Evolutionary conservation across 2,797 vertebrate species (phyloP).

Genomic region (Parotocinclus haroldoi): DNA sequence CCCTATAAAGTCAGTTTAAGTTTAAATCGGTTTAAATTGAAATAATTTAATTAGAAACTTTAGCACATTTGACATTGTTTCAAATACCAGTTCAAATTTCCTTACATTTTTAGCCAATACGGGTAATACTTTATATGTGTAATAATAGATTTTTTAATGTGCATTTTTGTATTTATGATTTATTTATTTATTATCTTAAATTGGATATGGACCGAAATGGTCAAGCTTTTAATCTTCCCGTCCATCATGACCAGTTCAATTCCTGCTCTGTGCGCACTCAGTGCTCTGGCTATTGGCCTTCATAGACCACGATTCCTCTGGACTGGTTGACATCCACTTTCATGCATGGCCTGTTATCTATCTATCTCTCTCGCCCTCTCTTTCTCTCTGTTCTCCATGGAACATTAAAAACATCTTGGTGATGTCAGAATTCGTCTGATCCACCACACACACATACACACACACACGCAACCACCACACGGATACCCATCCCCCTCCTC

Average conservation of each 20-base stretch:
- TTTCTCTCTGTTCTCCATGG: constrained; percentile 51
- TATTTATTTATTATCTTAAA: too few relatives aligned
- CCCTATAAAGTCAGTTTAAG: too few relatives aligned
- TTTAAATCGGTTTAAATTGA: too few relatives aligned
- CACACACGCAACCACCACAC: constrained; percentile 20
- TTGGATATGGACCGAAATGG: too few relatives aligned
- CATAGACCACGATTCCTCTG: constrained; percentile 67
- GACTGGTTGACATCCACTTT: constrained; percentile 73
- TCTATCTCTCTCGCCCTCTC: constrained; percentile 26
- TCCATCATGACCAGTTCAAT: constrained; percentile 10
- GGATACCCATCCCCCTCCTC: constrained; percentile 27
- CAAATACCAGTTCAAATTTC: too few relatives aligned
- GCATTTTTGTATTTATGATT: too few relatives aligned
- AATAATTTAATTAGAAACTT: too few relatives aligned
- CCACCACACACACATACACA: too few relatives aligned
- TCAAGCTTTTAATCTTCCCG: not conserved
- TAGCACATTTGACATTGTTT: too few relatives aligned
- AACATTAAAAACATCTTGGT: constrained; percentile 72
- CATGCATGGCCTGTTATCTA: constrained; percentile 70
- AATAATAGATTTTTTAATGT: not conserved
- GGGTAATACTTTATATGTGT: not conserved
- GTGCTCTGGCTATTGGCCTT: constrained; percentile 68
- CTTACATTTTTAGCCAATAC: too few relatives aligned
- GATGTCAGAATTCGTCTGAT: constrained; percentile 65
- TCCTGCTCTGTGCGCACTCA: constrained; percentile 1